Evolutionary conservation across 2,888 invertebrate genomes (phyloP).

Genomic region (Heliconius erato): DNA sequence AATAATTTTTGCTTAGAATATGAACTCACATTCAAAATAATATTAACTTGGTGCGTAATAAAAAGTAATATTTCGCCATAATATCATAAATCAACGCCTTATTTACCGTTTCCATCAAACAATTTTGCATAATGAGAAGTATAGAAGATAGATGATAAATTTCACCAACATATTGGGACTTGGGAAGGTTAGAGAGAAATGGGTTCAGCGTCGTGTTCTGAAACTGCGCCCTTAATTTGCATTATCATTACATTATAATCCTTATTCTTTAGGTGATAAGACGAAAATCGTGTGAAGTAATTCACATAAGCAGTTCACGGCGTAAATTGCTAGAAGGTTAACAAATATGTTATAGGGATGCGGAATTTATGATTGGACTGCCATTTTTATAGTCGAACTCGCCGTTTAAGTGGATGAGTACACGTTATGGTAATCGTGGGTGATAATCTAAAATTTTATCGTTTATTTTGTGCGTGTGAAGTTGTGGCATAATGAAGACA

Average conservation of each 20-base stretch:
- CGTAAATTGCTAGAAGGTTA: conserved; percentile 62
- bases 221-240: conserved; percentile 72
- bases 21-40: background rate
- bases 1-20: background rate
- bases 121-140: conserved; percentile 75
- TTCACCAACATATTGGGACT: conserved; percentile 81
- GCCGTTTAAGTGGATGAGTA: conserved; percentile 14
- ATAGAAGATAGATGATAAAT: conserved; percentile 73
- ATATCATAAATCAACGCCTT: conserved; percentile 33
- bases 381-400: conserved; percentile 56
- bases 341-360: conserved; percentile 66
- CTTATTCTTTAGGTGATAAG: conserved; percentile 52
- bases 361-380: conserved; percentile 63
- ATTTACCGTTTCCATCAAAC: conserved; percentile 43
- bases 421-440: conserved; percentile 27
- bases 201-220: conserved; percentile 67
- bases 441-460: conserved; percentile 31
- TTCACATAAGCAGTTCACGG: conserved; percentile 50
- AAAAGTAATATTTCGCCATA: background rate
- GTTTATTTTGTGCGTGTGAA: conserved; percentile 1
- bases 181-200: conserved; percentile 80
- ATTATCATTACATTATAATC: conserved; percentile 56
- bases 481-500: too few species aligned
- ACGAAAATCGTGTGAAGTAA: conserved; percentile 49
- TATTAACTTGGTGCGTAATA: background rate